Base-by-base conservation (phyloP, 2,888 invertebrate genomes). In the Cerastoderma edule region DNA sequence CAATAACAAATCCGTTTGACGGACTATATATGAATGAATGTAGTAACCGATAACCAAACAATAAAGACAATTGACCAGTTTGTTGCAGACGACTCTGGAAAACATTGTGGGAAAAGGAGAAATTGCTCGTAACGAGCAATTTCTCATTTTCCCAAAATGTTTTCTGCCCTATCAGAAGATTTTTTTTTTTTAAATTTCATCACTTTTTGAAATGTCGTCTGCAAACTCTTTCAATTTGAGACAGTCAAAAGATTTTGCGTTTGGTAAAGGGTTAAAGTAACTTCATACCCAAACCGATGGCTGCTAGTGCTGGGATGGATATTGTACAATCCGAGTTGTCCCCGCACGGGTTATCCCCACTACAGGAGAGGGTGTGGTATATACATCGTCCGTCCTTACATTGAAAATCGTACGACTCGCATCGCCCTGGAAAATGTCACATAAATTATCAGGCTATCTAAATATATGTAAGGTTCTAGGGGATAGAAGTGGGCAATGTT, bases 281-380 rank as follows among this genome's bases (percentile, higher is more conserved):
- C 2, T 4, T 1, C 53, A n/a, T 2, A 75, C 74, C 74, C 53
- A 75, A 54, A 57, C 57, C 56, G 10, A 75, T 24, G 1, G 69
- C 39, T 16, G 63, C 67, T 22, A 68, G 54, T 27, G 74, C 74
- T n/a, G 69, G 56, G 5, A 69, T 65, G 22, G 74, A 66, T 24
- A 75, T 69, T 30, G 33, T 10, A 48, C 79, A 80, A 54, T 80
- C 79, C 2, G 75, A 76, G 44, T 57, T 56, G 39, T 80, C 79
- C 0, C 79, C 79, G 53, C 79, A 80, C 3, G 79, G 79, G 32
- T 80, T 76, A 53, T 73, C 67, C 2, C 79, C 79, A 22, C 75
- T 75, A 63, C 79, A 80, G 33, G 68, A 66, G 30, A 80, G 64
- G 8, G 72, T 66, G 8, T 64, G 35, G 66, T 73, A 72, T 13